Base-by-base conservation (phyloP, 2,113 vertebrate species). In the Bos indicus region DNA sequence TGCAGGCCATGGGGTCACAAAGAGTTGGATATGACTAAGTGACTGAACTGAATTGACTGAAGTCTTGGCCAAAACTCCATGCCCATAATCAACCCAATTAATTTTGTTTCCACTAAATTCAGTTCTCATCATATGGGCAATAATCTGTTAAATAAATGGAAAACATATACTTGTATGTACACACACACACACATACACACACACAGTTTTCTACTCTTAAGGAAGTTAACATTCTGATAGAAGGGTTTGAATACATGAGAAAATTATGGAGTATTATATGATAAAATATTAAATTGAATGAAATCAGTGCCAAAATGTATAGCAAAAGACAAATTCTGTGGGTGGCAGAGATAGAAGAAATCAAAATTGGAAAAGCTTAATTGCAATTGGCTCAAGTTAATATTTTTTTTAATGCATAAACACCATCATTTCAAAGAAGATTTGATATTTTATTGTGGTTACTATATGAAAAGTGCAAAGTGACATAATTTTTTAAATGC, bases 51-150 rank as follows among this genome's bases (percentile, higher is more conserved):
- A 71, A 71, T n/a, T 71, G 17, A 71, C 64, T 71, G 64, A 36
- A 71, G 10, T 19, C 46, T 57, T 92, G 57, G 56, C 88, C 62
- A 67, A 80, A 71, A 10, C 57, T 86, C 25, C 74, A 30, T 67
- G 82, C 86, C 94, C 67, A 77, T 56, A 71, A 80, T 28, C 89
- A 95, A 60, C 13, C n/a, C 67, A 91, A 74, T 93, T 93, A 62
- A n/a, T 88, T 96, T 96, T 95, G 43, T 84, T 98, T 74, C 74
- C 48, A 71, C 95, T 96, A 85, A 82, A 90, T 81, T 94, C 92
- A 62, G 16, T 88, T 56, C 43, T 56, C 30, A 82, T 64, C 81
- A 71, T 36, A 40, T 43, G 40, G 33, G 46, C 59, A 30, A 23
- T 71, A 62, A 67, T 88, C 57, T 52, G 62, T 57, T 52, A 60